Evolutionary conservation across 2,113 vertebrate species (phyloP), one percentile per base, ranked within the genome.

Genomic region (Pavo muticus): DNA sequence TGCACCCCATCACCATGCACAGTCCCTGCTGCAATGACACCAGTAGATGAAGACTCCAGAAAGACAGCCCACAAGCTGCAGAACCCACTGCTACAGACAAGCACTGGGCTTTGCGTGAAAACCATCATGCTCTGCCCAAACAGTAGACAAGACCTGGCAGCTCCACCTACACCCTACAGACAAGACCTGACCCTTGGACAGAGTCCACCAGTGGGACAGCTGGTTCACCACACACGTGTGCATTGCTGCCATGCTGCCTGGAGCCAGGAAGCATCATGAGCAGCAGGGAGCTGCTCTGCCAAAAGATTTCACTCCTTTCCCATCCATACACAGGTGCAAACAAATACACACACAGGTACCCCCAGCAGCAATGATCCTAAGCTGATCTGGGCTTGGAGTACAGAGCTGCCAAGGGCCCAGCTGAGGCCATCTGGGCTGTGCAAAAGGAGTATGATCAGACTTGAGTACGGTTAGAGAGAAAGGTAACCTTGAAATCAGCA

Each of bases 371-470:
- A 42, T 50, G 47, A 57, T 42, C 79, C 69, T 84, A 73, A 93
- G 79, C 47, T 29, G 32, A 91, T 90, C 81, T 35, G 32, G 57
- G 88, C 76, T 59, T 61, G 35, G 44, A 91, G 61, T 75, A 48
- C 50, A 84, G 87, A 88, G 78, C 17, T 94, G 95, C 90, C 87
- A 96, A 78, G 79, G 76, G 57, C 61, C 85, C 90, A 91, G 86
- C 85, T 93, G 88, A 90, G 91, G 69, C 92, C 90, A 94, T 90
- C 83, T 94, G 94, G 93, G 73, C 85, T 84, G 27, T 71, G n/a
- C 76, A 93, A 68, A 94, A 86, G 61, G 25, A 93, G 40, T 39
- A 69, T 18, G 57, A 75, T 52, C 65, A 94, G 40, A 91, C 59
- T 56, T 5, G 37, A 78, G 17, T 27, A 48, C 3, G n/a, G 42